Evolutionary conservation across 2,888 invertebrate genomes (phyloP).

Genomic region (Folsomia candida): DNA sequence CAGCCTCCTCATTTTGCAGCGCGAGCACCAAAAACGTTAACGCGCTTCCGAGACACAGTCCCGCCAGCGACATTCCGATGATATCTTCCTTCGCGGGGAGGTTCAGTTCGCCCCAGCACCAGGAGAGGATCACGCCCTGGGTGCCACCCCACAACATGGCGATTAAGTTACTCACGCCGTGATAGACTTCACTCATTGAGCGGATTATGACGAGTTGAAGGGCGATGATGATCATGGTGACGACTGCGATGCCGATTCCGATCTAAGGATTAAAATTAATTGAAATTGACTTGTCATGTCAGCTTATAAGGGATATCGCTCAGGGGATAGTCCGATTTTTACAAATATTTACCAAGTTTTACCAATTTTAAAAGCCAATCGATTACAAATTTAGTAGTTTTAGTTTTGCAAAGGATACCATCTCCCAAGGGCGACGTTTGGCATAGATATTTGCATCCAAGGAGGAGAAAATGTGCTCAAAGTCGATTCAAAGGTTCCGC

Average conservation of each 20-base stretch:
- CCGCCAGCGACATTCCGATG: not conserved
- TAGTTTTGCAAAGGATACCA: too few species aligned
- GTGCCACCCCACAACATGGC: constrained; percentile 13
- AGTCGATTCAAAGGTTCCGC: too few species aligned
- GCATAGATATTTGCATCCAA: too few species aligned
- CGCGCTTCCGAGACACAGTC: not conserved
- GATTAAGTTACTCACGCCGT: constrained; percentile 19
- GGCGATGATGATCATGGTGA: constrained; percentile 18
- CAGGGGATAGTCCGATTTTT: too few species aligned
- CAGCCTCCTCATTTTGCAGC: constrained; percentile 84
- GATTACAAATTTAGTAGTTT: too few species aligned
- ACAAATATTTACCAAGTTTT: too few species aligned
- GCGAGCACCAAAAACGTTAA: constrained; percentile 69
- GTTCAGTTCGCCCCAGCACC: not conserved
- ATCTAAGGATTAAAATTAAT: constrained; percentile 7
- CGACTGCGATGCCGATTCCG: constrained; percentile 20
- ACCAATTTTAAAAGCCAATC: too few species aligned
- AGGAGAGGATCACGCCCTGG: constrained; percentile 9
- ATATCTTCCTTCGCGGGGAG: constrained; percentile 14
- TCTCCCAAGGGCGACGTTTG: too few species aligned
- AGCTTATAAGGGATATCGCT: too few species aligned
- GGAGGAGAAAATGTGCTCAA: too few species aligned
- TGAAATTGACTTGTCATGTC: too few species aligned
- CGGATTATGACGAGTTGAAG: constrained; percentile 13
- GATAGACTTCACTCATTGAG: constrained; percentile 19